Evolutionary conservation across 2,113 vertebrate genomes (phyloP).

Genomic region (Ramphastos sulfuratus): DNA sequence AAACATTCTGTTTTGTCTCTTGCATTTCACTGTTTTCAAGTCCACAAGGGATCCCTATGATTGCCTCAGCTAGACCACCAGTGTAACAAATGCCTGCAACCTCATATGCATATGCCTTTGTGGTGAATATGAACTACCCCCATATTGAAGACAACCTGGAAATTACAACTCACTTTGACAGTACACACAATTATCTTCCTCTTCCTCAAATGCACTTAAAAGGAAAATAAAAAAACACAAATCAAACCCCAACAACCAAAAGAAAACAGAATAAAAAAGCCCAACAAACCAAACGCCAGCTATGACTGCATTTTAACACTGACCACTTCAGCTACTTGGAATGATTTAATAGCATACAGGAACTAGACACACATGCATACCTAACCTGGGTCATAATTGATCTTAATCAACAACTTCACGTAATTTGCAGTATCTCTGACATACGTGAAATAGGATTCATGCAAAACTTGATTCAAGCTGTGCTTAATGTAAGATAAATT

Average conservation of each 20-base stretch:
- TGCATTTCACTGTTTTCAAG: not conserved
- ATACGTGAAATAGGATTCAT: not conserved
- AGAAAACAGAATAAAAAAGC: not conserved
- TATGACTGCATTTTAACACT: not conserved
- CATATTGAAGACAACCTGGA: not conserved
- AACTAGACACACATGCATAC: not conserved
- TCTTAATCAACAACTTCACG: not conserved
- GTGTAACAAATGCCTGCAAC: not conserved
- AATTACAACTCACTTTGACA: not conserved
- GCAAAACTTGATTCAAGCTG: constrained; percentile 33
- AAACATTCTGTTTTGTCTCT: not conserved
- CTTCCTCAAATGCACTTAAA: not conserved
- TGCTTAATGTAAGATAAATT: not conserved
- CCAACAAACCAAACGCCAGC: not conserved
- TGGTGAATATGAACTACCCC: not conserved
- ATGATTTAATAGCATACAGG: not conserved
- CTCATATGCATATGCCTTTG: not conserved
- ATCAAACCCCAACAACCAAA: not conserved
- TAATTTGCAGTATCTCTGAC: not conserved
- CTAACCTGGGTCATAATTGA: not conserved
- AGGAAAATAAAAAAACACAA: not conserved
- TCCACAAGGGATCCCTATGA: not conserved
- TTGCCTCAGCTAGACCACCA: not conserved
- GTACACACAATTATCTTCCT: not conserved
- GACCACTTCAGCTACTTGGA: constrained; percentile 8